Base-by-base conservation (phyloP, 2,797 vertebrate genomes). In the Crocidura indochinensis region DNA sequence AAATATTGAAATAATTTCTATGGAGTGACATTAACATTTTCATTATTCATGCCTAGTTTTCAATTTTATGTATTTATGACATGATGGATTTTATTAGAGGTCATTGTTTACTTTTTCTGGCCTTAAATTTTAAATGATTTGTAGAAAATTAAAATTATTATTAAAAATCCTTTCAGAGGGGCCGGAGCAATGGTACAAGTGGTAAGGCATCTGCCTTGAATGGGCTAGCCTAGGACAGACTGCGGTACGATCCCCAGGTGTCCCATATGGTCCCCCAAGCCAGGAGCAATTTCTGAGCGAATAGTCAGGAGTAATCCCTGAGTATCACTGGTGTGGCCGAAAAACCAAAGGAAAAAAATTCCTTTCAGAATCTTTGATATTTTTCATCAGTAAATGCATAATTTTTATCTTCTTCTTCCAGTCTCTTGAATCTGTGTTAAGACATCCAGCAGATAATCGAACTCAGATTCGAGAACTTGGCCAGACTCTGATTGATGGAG, bases 401-500 rank as follows among this genome's bases (percentile, higher is more conserved):
- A 73, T 88, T 65, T 78, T 82, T 80, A 27, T 71, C 10, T 38
- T 38, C 47, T 0, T 51, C 87, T 2, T 76, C 84, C 93, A 98
- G 98, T 97, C 97, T 76, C 92, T 99, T 97, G 99, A 99, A 97
- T 98, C 98, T 10, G 98, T 99, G 80, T 97, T 99, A 65, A 99
- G 99, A 38, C 99, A 99, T 95, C 99, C 99, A 0, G 98, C 98
- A n/a, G 99, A 99, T 96, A 99, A 99, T 97, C 98, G 99, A 91
- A 99, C 99, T 0, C 99, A 99, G 97, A 99, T 99, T 97, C 98
- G 99, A 88, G 99, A 99, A 96, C 98, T 99, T 75, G 99, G 99
- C 60, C 99, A 99, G 98, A 99, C 99, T 0, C 96, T 99, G 96
- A 99, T 99, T 85, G 99, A 99, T 24, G 99, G 99, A 76, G 99